Conservation (phyloP, 2,797 vertebrate genomes). For the Perodicticus potto region DNA sequence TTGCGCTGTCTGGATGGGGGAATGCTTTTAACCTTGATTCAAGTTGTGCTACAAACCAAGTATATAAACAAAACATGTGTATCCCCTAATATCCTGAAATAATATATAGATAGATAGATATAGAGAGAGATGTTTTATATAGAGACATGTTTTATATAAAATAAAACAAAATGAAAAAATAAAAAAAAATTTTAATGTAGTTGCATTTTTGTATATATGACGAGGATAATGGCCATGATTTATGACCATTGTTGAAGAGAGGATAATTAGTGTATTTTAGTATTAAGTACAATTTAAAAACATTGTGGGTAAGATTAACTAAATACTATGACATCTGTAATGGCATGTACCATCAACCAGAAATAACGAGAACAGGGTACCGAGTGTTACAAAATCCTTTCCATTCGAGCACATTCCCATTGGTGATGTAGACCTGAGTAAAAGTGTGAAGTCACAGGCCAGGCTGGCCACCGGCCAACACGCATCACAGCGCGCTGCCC, state of each 20-base stretch:
- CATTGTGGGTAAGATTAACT: slow-evolving; percentile 23
- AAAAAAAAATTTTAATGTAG: neutral
- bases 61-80: too few species aligned
- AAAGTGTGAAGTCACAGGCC: neutral
- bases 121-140: too few species aligned
- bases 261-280: neutral
- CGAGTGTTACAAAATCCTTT: neutral
- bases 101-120: too few species aligned
- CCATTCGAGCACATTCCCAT: slow-evolving; percentile 7
- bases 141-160: too few species aligned
- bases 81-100: too few species aligned
- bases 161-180: too few species aligned
- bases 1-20: too few species aligned
- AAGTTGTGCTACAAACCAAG: too few species aligned
- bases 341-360: neutral
- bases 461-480: neutral
- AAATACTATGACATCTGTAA: slow-evolving; percentile 27
- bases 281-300: neutral
- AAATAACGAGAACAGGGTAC: slow-evolving; percentile 5
- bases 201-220: neutral
- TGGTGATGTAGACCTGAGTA: neutral
- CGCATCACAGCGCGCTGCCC: neutral
- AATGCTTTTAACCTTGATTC: too few species aligned
- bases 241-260: neutral
- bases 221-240: neutral